These are phyloP conservation scores for Heliocidaris tuberculata DNA, from an alignment of 35 echinoderm and acorn worm species.

Conservation along the genomic window DNA sequence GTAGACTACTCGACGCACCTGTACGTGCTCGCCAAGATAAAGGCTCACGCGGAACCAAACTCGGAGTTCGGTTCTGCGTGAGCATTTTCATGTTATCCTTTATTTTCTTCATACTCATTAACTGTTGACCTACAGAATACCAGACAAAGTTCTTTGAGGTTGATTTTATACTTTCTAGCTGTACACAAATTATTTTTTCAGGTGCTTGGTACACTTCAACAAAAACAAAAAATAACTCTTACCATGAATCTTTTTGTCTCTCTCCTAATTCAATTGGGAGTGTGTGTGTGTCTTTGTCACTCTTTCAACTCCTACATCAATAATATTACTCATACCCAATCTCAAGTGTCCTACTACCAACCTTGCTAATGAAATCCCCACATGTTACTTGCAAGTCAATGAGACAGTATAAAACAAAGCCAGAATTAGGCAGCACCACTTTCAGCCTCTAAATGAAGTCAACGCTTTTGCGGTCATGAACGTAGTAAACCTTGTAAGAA, in stretches of 20 bases:
- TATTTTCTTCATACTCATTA: too few relatives aligned
- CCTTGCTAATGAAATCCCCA: neutral
- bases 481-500: neutral
- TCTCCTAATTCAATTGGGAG: neutral
- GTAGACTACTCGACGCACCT: too few relatives aligned
- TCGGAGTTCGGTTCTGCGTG: too few relatives aligned
- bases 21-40: too few relatives aligned
- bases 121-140: too few relatives aligned
- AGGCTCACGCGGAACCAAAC: too few relatives aligned
- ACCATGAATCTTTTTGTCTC: neutral
- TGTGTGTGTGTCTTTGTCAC: neutral
- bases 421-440: neutral
- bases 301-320: neutral
- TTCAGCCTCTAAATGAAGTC: neutral
- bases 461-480: slow-evolving; percentile 10
- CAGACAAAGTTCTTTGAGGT: too few relatives aligned
- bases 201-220: too few relatives aligned
- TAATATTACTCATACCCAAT: slow-evolving; percentile 13
- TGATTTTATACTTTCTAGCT: too few relatives aligned
- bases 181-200: too few relatives aligned
- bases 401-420: neutral
- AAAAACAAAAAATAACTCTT: neutral
- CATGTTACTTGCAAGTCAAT: neutral
- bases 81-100: too few relatives aligned
- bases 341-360: neutral